Base-by-base conservation (phyloP, 2,888 invertebrate genomes). In the Seladonia tumulorum region DNA sequence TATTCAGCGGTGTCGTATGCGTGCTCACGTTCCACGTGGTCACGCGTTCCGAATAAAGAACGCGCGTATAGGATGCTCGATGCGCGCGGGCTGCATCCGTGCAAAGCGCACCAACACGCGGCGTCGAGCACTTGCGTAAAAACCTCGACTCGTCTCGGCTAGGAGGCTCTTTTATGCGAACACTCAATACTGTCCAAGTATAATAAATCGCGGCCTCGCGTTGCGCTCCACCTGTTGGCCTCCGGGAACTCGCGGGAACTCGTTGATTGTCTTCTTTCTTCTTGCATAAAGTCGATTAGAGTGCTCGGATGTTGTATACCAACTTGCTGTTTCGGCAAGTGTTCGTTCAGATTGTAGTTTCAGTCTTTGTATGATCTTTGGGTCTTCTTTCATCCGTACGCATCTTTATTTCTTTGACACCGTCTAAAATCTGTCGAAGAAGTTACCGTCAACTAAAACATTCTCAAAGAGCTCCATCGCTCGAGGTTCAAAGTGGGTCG, bases 31-130 rank as follows among this genome's bases (percentile, higher is more conserved):
- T 79, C 83, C 35, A 60, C 71, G 76, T 82, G 86, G 63, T 80
- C 75, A 85, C 86, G 89, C 86, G 89, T 87, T 76, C 85, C 83
- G 90, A 89, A 90, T 90, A 90, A 90, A 90, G 84, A 90, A 85
- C 76, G 47, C 84, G 72, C 47, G 76, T 22, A 25, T 74, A 73
- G 74, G 75, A 80, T 82, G 66, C 78, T 76, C 76, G 78, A 82
- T 74, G 85, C 79, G 53, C 66, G 53, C 66, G 75, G 66, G 16
- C 53, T 81, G 77, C 77, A 77, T 57, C 45, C 76, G 22, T 72
- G 79, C 75, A 66, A 42, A 39, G 71, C 66, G 53, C 63, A 66
- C 73, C 60, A n/a, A 18, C 35, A 53, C 39, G 49, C 72, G 18
- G 14, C 39, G 18, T n/a, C 29, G 16, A 53, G 57, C 47, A 42